phyloP scores from a whole-genome alignment of 2,797 vertebrate genomes.

The Galago senegalensis region DNA sequence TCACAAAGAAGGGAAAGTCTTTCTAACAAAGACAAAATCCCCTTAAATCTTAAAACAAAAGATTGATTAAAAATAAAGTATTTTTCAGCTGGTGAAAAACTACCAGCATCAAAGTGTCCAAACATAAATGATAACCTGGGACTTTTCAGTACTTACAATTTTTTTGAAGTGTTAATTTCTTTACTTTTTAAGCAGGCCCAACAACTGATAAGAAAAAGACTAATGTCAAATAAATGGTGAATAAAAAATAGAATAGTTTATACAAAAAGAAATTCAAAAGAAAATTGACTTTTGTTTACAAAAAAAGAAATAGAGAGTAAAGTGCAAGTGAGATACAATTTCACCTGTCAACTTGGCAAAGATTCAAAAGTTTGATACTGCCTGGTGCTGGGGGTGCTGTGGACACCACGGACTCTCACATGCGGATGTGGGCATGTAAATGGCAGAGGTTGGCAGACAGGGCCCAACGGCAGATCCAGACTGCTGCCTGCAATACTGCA shows the following conservation, averaged over 20 bases:
- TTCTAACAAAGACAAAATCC: neutral
- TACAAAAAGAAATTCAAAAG: slow-evolving; percentile 3
- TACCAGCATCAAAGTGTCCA: neutral
- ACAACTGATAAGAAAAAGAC: neutral
- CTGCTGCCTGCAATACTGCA: neutral
- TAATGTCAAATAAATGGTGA: neutral
- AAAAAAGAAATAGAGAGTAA: slow-evolving; percentile 39
- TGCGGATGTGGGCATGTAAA: neutral
- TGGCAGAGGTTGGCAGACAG: neutral
- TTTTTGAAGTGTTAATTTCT: slow-evolving; percentile 24
- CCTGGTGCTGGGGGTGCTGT: neutral
- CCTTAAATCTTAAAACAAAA: neutral
- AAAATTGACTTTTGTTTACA: neutral
- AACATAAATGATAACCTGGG: neutral
- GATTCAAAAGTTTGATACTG: neutral
- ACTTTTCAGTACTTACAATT: neutral
- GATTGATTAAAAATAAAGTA: slow-evolving; percentile 14
- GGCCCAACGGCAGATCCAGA: neutral
- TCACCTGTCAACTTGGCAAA: neutral
- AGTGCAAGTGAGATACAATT: neutral
- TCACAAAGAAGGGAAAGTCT: neutral
- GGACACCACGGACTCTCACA: neutral
- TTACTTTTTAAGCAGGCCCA: neutral
- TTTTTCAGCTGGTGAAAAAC: slow-evolving; percentile 2
- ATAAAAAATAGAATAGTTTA: neutral